phyloP scores from a whole-genome alignment of 2,797 vertebrate genomes.

The Anabacerthia variegaticeps region DNA sequence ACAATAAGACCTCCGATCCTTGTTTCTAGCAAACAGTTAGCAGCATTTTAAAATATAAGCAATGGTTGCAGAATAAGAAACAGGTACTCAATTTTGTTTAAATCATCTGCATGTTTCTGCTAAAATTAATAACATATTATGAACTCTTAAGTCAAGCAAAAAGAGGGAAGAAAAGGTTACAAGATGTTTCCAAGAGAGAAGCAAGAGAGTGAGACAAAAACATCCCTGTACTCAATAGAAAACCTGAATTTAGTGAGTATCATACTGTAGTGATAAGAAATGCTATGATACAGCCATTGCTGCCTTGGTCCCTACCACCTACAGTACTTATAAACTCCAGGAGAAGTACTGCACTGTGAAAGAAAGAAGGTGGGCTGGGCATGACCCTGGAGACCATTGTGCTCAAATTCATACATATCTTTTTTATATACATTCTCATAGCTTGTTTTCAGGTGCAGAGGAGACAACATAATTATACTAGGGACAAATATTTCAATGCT shows the following conservation, averaged over 20 bases:
- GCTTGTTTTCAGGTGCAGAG: not conserved
- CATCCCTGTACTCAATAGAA: not conserved
- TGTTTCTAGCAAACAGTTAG: not conserved
- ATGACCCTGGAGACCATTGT: not conserved
- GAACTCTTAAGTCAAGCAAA: not conserved
- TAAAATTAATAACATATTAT: not conserved
- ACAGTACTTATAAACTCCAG: not conserved
- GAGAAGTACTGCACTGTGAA: not conserved
- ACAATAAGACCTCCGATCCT: not conserved
- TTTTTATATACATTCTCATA: not conserved
- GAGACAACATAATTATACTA: not conserved
- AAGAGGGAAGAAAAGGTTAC: not conserved
- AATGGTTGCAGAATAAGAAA: not conserved
- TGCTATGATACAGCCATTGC: not conserved
- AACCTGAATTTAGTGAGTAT: not conserved
- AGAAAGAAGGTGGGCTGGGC: not conserved
- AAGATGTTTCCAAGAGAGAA: not conserved
- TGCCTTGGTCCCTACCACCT: not conserved
- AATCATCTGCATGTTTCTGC: not conserved
- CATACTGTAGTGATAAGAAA: not conserved
- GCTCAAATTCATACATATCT: not conserved
- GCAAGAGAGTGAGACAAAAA: not conserved
- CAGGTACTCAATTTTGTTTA: not conserved
- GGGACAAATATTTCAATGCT: not conserved
- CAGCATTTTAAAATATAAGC: not conserved